These are phyloP conservation scores for Poecilia latipinna DNA, from an alignment of 2,113 vertebrate species.

Conservation along the genomic window DNA sequence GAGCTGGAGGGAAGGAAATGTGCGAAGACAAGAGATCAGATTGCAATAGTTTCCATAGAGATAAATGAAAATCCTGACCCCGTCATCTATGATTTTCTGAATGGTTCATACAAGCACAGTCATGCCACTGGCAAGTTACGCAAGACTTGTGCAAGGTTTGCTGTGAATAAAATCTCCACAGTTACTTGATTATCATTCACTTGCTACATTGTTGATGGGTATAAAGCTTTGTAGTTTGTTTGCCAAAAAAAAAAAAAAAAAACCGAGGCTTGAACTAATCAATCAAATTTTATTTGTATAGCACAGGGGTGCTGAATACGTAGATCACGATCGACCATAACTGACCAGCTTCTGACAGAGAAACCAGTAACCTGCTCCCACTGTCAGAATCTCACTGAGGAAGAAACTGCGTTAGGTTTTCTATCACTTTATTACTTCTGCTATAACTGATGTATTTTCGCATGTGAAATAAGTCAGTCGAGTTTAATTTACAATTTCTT, in stretches of 20 bases:
- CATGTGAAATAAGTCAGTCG: too few relatives aligned
- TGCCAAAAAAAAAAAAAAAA: neutral
- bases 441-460: too few relatives aligned
- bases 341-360: too few relatives aligned
- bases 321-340: too few relatives aligned
- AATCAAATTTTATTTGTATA: too few relatives aligned
- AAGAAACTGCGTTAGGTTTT: too few relatives aligned
- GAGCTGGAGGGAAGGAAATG: neutral
- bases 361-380: too few relatives aligned
- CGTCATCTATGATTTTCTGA: neutral
- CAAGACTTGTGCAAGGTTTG: neutral
- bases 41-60: neutral
- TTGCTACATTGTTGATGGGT: neutral
- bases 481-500: too few relatives aligned
- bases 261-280: too few relatives aligned
- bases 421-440: too few relatives aligned
- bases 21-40: neutral
- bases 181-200: neutral
- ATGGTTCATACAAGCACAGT: neutral
- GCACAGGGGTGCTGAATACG: too few relatives aligned
- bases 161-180: neutral
- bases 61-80: constrained; percentile 4
- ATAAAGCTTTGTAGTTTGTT: neutral
- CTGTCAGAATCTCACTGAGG: too few relatives aligned
- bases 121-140: neutral